Conservation (phyloP, 2,797 vertebrate genomes). For the Takifugu rubripes region DNA sequence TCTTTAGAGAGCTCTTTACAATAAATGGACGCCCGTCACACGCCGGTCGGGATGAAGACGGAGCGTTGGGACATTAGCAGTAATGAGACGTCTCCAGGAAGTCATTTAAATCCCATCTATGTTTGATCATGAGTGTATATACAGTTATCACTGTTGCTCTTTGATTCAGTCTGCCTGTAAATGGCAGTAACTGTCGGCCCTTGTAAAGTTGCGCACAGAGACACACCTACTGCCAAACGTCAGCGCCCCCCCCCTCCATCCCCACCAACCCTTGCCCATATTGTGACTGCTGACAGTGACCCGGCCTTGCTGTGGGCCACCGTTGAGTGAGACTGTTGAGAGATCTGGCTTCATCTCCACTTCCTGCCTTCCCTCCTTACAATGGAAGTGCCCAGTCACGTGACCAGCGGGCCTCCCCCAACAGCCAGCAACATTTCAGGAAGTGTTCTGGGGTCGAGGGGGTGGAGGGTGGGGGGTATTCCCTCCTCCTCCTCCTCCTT, state of each 20-base stretch:
- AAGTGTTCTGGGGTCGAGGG: slow-evolving; percentile 36
- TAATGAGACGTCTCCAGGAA: neutral
- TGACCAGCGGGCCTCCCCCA: slow-evolving; percentile 49
- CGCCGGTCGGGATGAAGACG: neutral
- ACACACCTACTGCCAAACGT: slow-evolving; percentile 31
- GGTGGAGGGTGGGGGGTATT: neutral
- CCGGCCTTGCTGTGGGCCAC: slow-evolving; percentile 56
- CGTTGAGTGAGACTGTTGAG: slow-evolving; percentile 69
- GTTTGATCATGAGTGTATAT: too few species aligned
- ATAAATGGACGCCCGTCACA: slow-evolving; percentile 12
- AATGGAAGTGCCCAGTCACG: slow-evolving; percentile 68
- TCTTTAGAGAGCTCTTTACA: slow-evolving; percentile 25
- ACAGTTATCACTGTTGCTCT: too few species aligned
- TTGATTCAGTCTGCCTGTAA: too few species aligned
- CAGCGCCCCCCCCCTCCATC: slow-evolving; percentile 1
- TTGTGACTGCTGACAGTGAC: slow-evolving; percentile 71
- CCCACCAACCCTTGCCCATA: slow-evolving; percentile 47
- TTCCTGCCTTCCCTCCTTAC: slow-evolving; percentile 68
- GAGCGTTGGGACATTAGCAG: neutral
- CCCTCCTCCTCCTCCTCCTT: slow-evolving; percentile 18
- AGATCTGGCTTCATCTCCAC: slow-evolving; percentile 55
- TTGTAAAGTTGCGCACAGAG: slow-evolving; percentile 10
- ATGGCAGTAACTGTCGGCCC: too few species aligned
- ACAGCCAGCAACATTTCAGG: slow-evolving; percentile 51
- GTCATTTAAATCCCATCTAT: too few species aligned